Evolutionary conservation across 2,797 vertebrate genomes (phyloP).

Genomic region (Acestrorhynchus altus): DNA sequence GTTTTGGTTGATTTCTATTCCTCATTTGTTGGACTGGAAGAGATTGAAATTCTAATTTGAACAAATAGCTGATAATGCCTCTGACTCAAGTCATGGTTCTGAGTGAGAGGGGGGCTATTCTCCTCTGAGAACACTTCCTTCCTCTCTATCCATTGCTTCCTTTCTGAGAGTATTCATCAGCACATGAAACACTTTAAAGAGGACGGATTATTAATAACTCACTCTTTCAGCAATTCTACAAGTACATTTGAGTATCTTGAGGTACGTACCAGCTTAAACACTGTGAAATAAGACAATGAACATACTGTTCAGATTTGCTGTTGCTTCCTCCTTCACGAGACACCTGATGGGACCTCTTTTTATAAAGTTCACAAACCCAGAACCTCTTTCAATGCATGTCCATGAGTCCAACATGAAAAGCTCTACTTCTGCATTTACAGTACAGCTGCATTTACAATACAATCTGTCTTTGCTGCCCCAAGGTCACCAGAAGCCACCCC

Average conservation of each 20-base stretch:
- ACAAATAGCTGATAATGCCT: neutral
- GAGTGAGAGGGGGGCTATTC: neutral
- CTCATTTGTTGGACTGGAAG: neutral
- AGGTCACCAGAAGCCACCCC: too few relatives aligned
- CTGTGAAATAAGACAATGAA: too few relatives aligned
- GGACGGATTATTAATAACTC: too few relatives aligned
- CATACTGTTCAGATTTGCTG: too few relatives aligned
- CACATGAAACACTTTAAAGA: neutral
- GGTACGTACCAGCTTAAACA: too few relatives aligned
- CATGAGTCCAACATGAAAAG: neutral
- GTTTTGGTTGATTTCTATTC: neutral
- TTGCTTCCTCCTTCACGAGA: too few relatives aligned
- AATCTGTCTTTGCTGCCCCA: constrained; percentile 60
- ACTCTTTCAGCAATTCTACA: too few relatives aligned
- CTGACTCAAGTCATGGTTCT: neutral
- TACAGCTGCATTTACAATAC: constrained; percentile 44
- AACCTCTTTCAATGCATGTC: neutral
- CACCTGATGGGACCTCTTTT: too few relatives aligned
- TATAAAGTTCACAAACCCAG: too few relatives aligned
- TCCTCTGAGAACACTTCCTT: neutral
- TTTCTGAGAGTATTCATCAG: neutral
- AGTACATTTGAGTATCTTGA: too few relatives aligned
- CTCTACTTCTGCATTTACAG: neutral
- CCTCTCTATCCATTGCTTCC: neutral
- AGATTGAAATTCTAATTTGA: neutral